A percentile compares a stretch with the other conserved stretches of the same genome.
Conservation (phyloP, 2,113 vertebrate species). For the Morone chrysops region DNA sequence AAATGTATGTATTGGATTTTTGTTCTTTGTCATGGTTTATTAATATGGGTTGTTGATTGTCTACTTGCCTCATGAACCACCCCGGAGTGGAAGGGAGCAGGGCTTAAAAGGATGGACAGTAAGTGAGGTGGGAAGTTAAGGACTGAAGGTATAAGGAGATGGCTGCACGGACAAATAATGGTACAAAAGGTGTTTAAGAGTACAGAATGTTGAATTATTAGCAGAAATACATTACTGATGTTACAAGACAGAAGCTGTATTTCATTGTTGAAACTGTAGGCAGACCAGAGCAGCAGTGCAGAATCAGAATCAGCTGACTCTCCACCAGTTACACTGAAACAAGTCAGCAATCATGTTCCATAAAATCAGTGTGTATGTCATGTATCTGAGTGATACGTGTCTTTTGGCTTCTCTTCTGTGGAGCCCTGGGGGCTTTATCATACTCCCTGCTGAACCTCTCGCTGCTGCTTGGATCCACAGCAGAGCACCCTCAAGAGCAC, state of each 20-base stretch:
- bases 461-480: constrained; percentile 13
- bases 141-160: neutral
- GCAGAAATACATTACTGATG: neutral
- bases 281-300: neutral
- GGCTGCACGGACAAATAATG: neutral
- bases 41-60: too few relatives aligned
- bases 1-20: too few relatives aligned
- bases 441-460: constrained; percentile 1
- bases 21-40: too few relatives aligned
- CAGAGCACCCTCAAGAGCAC: neutral
- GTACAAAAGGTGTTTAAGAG: neutral
- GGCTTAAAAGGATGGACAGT: neutral
- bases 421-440: constrained; percentile 7
- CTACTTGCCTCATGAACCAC: too few relatives aligned
- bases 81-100: neutral
- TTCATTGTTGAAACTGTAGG: neutral
- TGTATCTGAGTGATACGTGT: constrained; percentile 6
- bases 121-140: neutral
- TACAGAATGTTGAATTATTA: neutral
- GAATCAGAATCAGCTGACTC: neutral
- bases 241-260: neutral
- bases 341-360: constrained; percentile 14
- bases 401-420: constrained; percentile 7
- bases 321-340: neutral
- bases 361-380: constrained; percentile 5